Evolutionary conservation across 2,797 vertebrate species (phyloP), one percentile per base, ranked within the genome.

Genomic region (Lacerta agilis): DNA sequence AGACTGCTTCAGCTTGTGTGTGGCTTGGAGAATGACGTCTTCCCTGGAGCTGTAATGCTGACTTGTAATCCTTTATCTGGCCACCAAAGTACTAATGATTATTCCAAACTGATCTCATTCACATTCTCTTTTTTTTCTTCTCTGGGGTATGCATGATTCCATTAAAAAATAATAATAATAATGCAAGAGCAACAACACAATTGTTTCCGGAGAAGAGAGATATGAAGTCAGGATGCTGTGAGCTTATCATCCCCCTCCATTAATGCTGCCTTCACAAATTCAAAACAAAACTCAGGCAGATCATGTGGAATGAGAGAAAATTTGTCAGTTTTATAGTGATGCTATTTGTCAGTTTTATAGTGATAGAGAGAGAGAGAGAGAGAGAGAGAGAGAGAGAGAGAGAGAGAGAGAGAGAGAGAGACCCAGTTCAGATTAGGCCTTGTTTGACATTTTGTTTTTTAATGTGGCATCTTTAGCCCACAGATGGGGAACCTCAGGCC

Each of bases 161-260:
- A 85, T 13, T 41, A 33, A 33, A 33, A 33, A 55, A 55, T 4
- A 55, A 55, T 38, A 71, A 29, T 78, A 82, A 87, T 76, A 86
- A 27, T 61, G 76, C 71, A 29, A 3, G 33, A 81, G 78, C 81
- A 78, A 75, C 55, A 87, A 61, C 20, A 83, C 1, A 2, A 61
- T 86, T 75, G 72, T 75, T 89, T 75, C 87, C 81, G 61, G 86
- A 83, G 78, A 89, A 85, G 15, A 90, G 93, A 88, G 23, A 79
- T 83, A 23, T 29, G 69, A 82, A 66, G 0, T 80, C 86, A 88
- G 78, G 77, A 73, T 41, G 33, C 76, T 90, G 10, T 17, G 87
- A 81, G 83, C 45, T 29, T 18, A 8, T 71, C 64, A 7, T 11
- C 15, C 89, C 90, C 79, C 87, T 89, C 72, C 82, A 58, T 58